Conservation (phyloP, 2,888 invertebrate genomes). For the Rhagonycha lutea region DNA sequence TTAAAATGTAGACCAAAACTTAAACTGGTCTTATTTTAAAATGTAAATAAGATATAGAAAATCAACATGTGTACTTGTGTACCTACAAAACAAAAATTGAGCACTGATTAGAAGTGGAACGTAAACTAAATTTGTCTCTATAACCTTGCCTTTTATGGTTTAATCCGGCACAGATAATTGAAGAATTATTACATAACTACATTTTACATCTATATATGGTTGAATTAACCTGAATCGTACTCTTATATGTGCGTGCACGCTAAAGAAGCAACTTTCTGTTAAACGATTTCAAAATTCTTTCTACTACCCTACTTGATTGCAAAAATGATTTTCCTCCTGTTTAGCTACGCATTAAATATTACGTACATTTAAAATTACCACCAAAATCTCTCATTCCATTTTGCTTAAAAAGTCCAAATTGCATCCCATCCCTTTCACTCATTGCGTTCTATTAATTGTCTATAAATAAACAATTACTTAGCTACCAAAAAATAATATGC, state of each 20-base stretch:
- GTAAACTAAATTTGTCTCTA: conserved; percentile 19
- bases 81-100: background rate
- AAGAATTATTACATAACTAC: conserved; percentile 19
- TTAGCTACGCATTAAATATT: background rate
- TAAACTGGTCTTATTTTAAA: background rate
- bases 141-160: conserved; percentile 26
- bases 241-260: background rate
- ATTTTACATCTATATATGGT: conserved; percentile 21
- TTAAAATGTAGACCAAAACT: background rate
- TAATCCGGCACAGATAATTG: conserved; percentile 21
- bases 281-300: background rate
- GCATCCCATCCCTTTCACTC: background rate
- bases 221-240: conserved; percentile 13
- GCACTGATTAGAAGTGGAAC: conserved; percentile 21
- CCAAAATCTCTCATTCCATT: background rate
- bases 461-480: too few relatives aligned
- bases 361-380: background rate
- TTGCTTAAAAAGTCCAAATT: background rate
- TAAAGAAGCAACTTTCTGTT: background rate
- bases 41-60: background rate
- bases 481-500: background rate
- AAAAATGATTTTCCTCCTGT: background rate
- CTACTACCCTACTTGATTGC: background rate
- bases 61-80: background rate
- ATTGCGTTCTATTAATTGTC: too few relatives aligned